Conservation (phyloP, 2,113 vertebrate species). For the Cyanoderma ruficeps region DNA sequence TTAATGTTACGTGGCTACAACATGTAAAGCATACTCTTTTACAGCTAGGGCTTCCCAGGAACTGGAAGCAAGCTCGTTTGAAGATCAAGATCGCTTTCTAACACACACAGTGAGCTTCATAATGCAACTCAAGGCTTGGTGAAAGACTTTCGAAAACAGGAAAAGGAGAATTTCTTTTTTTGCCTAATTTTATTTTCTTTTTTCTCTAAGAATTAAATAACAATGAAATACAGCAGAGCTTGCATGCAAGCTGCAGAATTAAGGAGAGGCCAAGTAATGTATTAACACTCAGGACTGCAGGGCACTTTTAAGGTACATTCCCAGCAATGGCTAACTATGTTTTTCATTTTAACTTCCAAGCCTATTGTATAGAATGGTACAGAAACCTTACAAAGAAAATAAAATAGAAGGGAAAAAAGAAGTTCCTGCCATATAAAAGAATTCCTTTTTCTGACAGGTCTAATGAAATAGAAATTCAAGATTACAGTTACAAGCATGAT, state of each 20-base stretch:
- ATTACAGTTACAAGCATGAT: neutral
- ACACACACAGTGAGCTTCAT: neutral
- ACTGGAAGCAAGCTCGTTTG: neutral
- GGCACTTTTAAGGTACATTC: neutral
- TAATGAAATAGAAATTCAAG: neutral
- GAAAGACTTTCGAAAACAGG: neutral
- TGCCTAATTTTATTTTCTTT: neutral
- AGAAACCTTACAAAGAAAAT: neutral
- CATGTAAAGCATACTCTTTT: neutral
- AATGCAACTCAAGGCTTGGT: neutral
- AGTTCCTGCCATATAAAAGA: neutral
- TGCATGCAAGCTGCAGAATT: neutral
- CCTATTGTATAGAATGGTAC: neutral
- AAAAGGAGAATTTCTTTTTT: neutral
- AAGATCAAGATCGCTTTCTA: neutral
- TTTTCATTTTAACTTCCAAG: constrained; percentile 12
- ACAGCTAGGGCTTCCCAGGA: neutral
- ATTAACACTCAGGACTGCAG: neutral
- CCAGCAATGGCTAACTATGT: neutral
- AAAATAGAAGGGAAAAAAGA: neutral
- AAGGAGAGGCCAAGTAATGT: neutral
- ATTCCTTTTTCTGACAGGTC: neutral
- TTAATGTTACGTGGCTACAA: neutral
- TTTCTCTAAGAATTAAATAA: neutral
- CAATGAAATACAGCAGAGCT: neutral